Evolutionary conservation across 2,113 vertebrate genomes (phyloP).

Genomic region (Salvator merianae): DNA sequence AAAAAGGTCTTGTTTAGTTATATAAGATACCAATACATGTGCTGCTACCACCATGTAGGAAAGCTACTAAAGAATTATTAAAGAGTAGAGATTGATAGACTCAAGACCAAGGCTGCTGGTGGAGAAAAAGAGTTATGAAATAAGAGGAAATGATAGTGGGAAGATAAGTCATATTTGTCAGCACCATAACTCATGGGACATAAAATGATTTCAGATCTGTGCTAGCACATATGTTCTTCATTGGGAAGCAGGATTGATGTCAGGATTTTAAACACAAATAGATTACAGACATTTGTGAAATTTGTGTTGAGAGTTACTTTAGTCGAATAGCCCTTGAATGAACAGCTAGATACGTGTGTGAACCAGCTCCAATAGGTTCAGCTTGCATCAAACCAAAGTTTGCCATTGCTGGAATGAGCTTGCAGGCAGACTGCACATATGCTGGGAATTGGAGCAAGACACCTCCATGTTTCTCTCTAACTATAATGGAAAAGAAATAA

Average conservation of each 20-base stretch:
- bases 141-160: not conserved
- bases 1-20: not conserved
- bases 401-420: no score
- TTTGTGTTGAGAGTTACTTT: not conserved
- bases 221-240: not conserved
- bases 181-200: not conserved
- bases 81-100: not conserved
- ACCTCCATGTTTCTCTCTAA: no score
- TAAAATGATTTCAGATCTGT: not conserved
- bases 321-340: not conserved
- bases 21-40: not conserved
- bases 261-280: not conserved
- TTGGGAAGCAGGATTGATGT: not conserved
- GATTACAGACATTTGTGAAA: not conserved
- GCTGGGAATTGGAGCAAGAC: no score
- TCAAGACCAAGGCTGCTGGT: not conserved
- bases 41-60: not conserved
- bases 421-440: no score
- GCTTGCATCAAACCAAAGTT: no score
- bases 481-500: no score
- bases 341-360: no score
- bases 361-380: no score
- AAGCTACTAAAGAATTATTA: not conserved
- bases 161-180: not conserved
- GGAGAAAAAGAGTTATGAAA: not conserved